Evolutionary conservation across 2,888 invertebrate species (phyloP).

Genomic region (Cancer borealis): DNA sequence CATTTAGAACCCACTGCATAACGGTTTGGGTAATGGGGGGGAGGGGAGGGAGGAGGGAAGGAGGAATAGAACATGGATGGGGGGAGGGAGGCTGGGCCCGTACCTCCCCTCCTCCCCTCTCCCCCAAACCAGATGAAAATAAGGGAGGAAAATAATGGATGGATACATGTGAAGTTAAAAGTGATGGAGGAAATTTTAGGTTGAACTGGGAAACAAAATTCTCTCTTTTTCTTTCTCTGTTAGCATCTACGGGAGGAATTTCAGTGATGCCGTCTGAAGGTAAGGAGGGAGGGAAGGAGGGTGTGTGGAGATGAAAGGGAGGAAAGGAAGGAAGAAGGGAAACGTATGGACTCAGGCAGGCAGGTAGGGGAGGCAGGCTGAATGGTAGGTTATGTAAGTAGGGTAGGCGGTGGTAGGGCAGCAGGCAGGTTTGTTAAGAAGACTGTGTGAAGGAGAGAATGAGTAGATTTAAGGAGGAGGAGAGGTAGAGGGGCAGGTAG

Average conservation of each 20-base stretch:
- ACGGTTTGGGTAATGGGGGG: neutral
- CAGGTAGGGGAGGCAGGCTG: neutral
- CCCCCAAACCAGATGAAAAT: neutral
- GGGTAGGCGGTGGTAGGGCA: neutral
- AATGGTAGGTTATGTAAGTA: neutral
- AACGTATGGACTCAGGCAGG: neutral
- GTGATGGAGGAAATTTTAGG: neutral
- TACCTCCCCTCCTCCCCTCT: neutral
- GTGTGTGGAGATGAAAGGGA: neutral
- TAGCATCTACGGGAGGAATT: neutral
- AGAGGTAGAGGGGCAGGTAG: neutral
- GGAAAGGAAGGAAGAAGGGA: neutral
- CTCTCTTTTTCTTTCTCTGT: neutral
- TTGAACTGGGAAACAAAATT: neutral
- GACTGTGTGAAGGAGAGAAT: neutral
- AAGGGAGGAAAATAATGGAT: neutral
- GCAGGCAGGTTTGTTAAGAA: conserved; percentile 12
- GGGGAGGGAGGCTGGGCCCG: neutral
- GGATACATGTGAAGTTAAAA: neutral
- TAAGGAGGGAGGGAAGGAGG: neutral
- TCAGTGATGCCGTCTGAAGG: neutral
- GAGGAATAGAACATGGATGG: neutral
- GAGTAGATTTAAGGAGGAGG: conserved; percentile 20
- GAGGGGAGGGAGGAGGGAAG: neutral
- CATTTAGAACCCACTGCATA: conserved; percentile 37